Base-by-base conservation (phyloP, 2,113 vertebrate species). In the Thryonomys swinderianus region DNA sequence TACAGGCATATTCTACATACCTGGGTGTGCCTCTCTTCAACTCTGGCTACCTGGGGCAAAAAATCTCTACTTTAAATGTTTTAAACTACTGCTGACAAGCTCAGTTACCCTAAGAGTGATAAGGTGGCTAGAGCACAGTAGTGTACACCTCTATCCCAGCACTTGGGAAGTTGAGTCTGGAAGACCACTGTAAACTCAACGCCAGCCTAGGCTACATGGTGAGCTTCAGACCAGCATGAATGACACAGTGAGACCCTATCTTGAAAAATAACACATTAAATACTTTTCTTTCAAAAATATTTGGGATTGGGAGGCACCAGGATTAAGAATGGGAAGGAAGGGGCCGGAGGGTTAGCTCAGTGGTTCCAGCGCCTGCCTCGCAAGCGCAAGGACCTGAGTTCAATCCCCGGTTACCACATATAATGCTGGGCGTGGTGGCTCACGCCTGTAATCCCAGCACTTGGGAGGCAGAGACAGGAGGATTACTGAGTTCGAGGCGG, bases 221-320 rank as follows among this genome's bases (percentile, higher is more conserved):
- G 71, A 74, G 40, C 42, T 45, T 6, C 14, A 48, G 27, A 27
- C 27, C 13, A 30, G 42, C 27, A 13, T 48, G 25, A 48, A 48
- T 42, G 14, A 48, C 40, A 74, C 25, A 48, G 73, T 7, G 13
- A 74, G 45, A 76, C 27, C 8, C n/a, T 48, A 3, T 32, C 73
- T 76, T 42, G 16, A 76, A 48, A 45, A 48, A 76, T 16, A 14
- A 14, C 25, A 9, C 55, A 74, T 17, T 37, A 92, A 92, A 23
- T 66, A 67, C 82, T 94, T 90, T 92, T 79, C 32, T 7, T 73
- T 73, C 25, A 94, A 90, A 92, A 23, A 34, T 42, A 76, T n/a
- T 48, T 45, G 21, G 78, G n/a, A 11, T 37, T 0, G 13, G 1
- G 32, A 32, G 62, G 23, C 1, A 1, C 4, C 51, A 73, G 20